A percentile compares a stretch with the other conserved stretches of the same genome.
phyloP scores from a whole-genome alignment of 2,797 vertebrate species.

The Merluccius polli region DNA sequence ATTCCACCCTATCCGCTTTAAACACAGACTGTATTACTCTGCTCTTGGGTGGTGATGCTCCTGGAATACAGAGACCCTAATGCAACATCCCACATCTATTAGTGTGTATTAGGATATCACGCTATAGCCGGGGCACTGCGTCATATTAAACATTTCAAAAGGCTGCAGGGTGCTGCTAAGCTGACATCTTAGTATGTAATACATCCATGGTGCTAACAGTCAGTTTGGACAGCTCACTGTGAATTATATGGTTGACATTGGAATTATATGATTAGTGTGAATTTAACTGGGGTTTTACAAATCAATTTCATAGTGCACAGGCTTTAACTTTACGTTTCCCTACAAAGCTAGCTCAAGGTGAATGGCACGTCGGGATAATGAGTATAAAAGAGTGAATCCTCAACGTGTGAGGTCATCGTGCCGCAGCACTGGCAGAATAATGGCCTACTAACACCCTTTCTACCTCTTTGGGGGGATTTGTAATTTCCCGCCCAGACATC shows the following conservation, averaged over 20 bases:
- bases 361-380: neutral
- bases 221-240: conserved; percentile 57
- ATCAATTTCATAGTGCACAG: conserved; percentile 64
- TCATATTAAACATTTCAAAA: conserved; percentile 60
- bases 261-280: conserved; percentile 29
- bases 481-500: neutral
- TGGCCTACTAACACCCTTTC: neutral
- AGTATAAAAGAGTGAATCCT: neutral
- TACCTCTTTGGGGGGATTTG: neutral
- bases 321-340: conserved; percentile 50
- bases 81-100: neutral
- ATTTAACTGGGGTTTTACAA: conserved; percentile 64
- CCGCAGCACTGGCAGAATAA: neutral
- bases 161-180: conserved; percentile 47
- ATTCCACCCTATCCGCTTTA: neutral
- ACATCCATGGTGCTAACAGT: conserved; percentile 59
- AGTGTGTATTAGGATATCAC: conserved; percentile 57
- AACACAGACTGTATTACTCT: neutral
- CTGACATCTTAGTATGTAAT: conserved; percentile 65
- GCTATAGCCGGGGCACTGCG: conserved; percentile 48
- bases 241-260: conserved; percentile 58
- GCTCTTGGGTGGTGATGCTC: neutral
- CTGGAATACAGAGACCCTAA: neutral
- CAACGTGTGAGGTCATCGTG: neutral
- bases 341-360: neutral